Evolutionary conservation across 1,140 invertebrate species (phyloP).

Genomic region (Eupristina koningsbergeri): DNA sequence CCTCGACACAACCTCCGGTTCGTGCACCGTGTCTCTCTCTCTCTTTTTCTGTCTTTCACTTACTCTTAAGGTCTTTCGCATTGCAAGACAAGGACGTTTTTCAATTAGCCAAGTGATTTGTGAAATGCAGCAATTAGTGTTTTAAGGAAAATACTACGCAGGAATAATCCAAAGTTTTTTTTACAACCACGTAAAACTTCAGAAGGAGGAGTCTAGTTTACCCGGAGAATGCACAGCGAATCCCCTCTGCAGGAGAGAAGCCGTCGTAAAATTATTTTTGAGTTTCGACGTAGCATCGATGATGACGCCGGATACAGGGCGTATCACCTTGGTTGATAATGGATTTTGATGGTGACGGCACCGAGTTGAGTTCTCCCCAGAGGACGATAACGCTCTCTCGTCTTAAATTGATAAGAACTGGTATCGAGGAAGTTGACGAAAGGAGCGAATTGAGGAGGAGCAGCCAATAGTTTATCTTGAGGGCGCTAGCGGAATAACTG

Average conservation of each 20-base stretch:
- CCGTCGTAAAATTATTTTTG: neutral
- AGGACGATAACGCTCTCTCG: neutral
- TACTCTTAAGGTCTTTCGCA: neutral
- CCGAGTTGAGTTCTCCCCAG: neutral
- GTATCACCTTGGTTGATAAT: constrained; percentile 12
- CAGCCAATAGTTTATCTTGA: too few species aligned
- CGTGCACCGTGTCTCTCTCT: neutral
- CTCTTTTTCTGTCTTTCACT: neutral
- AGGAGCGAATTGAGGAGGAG: neutral
- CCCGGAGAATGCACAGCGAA: too few species aligned
- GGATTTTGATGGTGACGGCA: neutral
- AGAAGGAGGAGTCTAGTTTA: too few species aligned
- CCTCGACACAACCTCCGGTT: neutral
- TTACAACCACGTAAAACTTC: neutral
- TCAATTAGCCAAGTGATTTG: neutral
- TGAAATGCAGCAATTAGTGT: neutral
- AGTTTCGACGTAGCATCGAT: neutral
- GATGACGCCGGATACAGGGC: constrained; percentile 18
- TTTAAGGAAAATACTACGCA: neutral
- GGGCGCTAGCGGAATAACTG: neutral
- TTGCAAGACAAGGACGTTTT: neutral
- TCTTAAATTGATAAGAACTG: neutral
- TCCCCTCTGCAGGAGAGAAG: neutral
- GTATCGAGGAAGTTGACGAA: neutral
- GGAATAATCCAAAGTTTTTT: neutral